Conservation (phyloP, 92 coral and sea anemone species). For the Scolanthus callimorphus region DNA sequence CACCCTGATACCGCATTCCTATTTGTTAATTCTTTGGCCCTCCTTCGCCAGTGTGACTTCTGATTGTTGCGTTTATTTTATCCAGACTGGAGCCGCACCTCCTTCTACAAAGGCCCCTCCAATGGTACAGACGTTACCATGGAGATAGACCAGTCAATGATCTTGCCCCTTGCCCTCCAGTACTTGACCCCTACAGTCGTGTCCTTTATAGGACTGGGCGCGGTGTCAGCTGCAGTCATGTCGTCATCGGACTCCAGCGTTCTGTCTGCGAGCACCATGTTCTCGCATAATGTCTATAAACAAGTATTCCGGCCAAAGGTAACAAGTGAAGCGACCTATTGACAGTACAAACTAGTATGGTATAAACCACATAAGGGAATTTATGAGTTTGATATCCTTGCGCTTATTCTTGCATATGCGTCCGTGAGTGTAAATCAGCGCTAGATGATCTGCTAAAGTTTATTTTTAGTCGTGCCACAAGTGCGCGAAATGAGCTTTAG, state of each 20-base stretch:
- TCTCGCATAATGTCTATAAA: constrained; percentile 76
- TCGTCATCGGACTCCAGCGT: constrained; percentile 91
- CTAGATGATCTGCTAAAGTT: too few species aligned
- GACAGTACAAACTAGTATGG: too few species aligned
- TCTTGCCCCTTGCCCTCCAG: constrained; percentile 87
- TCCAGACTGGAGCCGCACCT: constrained; percentile 70
- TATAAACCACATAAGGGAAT: too few species aligned
- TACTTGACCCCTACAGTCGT: constrained; percentile 84
- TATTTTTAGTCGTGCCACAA: too few species aligned
- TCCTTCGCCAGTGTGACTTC: too few species aligned
- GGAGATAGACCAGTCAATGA: constrained; percentile 49
- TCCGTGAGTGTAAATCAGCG: too few species aligned
- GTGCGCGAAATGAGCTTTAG: too few species aligned
- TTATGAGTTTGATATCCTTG: too few species aligned
- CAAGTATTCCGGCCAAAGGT: constrained; percentile 75
- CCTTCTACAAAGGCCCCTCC: constrained; percentile 17
- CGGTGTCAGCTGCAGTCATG: constrained; percentile 97
- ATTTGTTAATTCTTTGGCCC: too few species aligned
- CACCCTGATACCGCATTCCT: too few species aligned
- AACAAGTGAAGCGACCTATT: too few species aligned
- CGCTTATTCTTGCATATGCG: too few species aligned
- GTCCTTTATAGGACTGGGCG: constrained; percentile 87
- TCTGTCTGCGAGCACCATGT: constrained; percentile 86
- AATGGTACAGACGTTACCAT: constrained; percentile 22
- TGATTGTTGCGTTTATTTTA: constrained; percentile 7